A percentile compares a stretch with the other conserved stretches of the same genome.
Evolutionary conservation across 2,888 invertebrate genomes (phyloP).

Genomic region (Chrysodeixis includens): DNA sequence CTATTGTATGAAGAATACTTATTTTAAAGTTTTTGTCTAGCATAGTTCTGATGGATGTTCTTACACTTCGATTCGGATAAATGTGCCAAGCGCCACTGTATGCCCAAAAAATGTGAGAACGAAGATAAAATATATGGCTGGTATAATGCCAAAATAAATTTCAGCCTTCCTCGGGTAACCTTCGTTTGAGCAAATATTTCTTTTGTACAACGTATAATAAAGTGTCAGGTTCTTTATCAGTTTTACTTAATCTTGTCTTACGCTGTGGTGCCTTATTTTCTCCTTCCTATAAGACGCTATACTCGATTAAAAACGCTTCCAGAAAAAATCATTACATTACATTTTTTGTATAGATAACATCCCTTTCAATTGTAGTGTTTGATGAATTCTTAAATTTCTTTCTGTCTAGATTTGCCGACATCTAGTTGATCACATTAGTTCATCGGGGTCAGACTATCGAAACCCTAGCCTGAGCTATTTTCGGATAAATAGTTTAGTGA

Average conservation of each 20-base stretch:
- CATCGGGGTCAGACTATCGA: constrained; percentile 29
- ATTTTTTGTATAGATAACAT: not conserved
- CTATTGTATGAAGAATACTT: not conserved
- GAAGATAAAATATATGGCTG: constrained; percentile 15
- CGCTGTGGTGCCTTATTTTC: not conserved
- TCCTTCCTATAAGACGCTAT: not conserved
- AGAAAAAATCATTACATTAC: not conserved
- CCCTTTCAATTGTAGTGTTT: not conserved
- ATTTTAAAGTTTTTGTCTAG: not conserved
- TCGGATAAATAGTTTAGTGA: constrained; percentile 38
- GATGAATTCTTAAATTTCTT: not conserved
- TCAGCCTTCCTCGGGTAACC: constrained; percentile 19
- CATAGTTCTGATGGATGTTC: not conserved
- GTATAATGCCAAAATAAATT: constrained; percentile 27
- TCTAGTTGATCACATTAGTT: constrained; percentile 27
- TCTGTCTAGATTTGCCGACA: not conserved
- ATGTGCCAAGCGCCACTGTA: constrained; percentile 20
- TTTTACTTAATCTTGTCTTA: constrained; percentile 35
- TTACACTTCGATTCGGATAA: constrained; percentile 21
- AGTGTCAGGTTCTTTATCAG: constrained; percentile 13
- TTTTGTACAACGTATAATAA: constrained; percentile 9
- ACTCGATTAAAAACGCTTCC: not conserved
- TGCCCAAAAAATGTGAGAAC: constrained; percentile 26
- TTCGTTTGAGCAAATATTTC: constrained; percentile 31
- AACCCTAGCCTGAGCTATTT: constrained; percentile 45